Evolutionary conservation across 2,797 vertebrate genomes (phyloP).

Genomic region (Cryptoblepharus egeriae): DNA sequence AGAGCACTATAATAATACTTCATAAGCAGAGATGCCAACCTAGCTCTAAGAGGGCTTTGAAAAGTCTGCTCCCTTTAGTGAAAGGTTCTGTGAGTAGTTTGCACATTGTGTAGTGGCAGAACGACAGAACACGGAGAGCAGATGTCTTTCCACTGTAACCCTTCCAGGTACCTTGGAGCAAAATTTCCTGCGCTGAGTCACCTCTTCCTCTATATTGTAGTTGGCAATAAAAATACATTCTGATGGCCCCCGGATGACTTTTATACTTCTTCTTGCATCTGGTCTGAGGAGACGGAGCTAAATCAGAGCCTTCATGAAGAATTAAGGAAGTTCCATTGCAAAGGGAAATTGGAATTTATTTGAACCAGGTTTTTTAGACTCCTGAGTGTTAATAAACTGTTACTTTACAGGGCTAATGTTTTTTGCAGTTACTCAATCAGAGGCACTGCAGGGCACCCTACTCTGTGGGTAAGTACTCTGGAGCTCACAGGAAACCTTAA

Average conservation of each 20-base stretch:
- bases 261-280: slow-evolving; percentile 9
- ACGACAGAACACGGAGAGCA: slow-evolving; percentile 20
- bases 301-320: not conserved
- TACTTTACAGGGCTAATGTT: no score
- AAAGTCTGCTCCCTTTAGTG: not conserved
- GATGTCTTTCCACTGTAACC: slow-evolving; percentile 35
- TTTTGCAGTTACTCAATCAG: not conserved
- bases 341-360: not conserved
- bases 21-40: not conserved
- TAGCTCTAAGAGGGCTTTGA: not conserved
- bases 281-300: not conserved
- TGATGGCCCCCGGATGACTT: slow-evolving; percentile 44
- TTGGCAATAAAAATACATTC: slow-evolving; percentile 49
- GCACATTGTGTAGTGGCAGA: not conserved
- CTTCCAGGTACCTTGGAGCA: slow-evolving; percentile 21
- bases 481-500: not conserved
- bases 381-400: no score
- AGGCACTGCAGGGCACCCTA: not conserved
- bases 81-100: not conserved
- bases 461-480: not conserved
- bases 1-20: not conserved
- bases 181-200: slow-evolving; percentile 55
- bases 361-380: not conserved
- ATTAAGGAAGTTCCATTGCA: not conserved
- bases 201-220: slow-evolving; percentile 37